A percentile compares a stretch with the other conserved stretches of the same genome.
phyloP scores from a whole-genome alignment of 2,797 vertebrate species.

The Calcarius lapponicus region DNA sequence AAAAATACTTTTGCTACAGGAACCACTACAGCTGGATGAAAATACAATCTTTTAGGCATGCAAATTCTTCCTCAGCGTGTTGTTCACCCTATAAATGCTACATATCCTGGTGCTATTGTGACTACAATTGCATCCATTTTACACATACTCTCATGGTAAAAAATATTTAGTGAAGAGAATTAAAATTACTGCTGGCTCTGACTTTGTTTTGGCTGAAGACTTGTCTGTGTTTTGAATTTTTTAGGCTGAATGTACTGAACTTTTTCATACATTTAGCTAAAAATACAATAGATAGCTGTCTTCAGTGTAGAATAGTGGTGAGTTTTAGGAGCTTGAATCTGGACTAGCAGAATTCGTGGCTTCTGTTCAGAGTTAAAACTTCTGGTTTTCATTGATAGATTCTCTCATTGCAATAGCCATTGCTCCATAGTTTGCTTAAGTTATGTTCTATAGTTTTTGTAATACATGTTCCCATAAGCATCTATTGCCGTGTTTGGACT shows the following conservation, averaged over 20 bases:
- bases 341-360: not conserved
- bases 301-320: not conserved
- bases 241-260: not conserved
- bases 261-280: not conserved
- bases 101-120: not conserved
- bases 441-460: not conserved
- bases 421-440: not conserved
- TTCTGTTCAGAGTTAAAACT: not conserved
- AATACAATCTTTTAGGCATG: not conserved
- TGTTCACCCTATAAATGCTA: not conserved
- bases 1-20: not conserved
- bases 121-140: not conserved
- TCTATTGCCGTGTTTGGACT: not conserved
- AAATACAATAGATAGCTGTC: not conserved
- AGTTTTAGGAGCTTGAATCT: not conserved
- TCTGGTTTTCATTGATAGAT: not conserved
- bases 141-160: not conserved
- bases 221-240: not conserved
- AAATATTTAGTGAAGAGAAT: not conserved
- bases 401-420: not conserved
- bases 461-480: not conserved
- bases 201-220: slow-evolving; percentile 17
- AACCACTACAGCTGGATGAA: not conserved
- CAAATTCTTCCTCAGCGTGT: not conserved
- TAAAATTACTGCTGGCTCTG: not conserved